Evolutionary conservation across 2,888 invertebrate genomes (phyloP), one percentile per base, ranked within the genome.

Genomic region (Drosophila neutralis): DNA sequence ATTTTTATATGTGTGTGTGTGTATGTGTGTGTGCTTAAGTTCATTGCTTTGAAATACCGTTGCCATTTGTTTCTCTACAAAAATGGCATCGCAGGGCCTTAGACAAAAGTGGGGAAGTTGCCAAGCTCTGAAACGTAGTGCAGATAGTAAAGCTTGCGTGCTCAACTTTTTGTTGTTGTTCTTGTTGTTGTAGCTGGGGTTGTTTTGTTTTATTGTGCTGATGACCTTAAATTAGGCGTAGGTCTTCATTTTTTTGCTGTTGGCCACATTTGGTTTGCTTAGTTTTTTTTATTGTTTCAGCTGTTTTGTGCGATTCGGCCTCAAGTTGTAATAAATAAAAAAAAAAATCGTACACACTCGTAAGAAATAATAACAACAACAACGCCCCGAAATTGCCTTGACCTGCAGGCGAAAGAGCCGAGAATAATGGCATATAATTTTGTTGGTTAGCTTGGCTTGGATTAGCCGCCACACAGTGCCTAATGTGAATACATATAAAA

Each of bases 141-240:
- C 70, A 62, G 73, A 60, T 70, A 83, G 82, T 82, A 76, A 87
- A 89, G 74, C 84, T 75, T 76, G 69, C 76, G 76, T 74, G 77
- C 59, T 85, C 56, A 82, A 82, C 82, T 78, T 84, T 64, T 54
- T 80, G 21, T 33, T 80, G 35, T 33, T 45, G 21, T 69, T 73
- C 54, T 73, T 76, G 29, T 57, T 66, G 65, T 70, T 66, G 65
- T 70, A 53, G 69, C 45, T 73, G 64, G 69, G 59, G 72, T 75
- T 78, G 84, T 73, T 87, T 83, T 78, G 69, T 83, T 90, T 91
- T 88, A 90, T 86, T 89, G 83, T 89, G 91, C 82, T 90, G 91
- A 85, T 89, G 91, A 91, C 91, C 91, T 91, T 90, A 91, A 90
- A 87, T 87, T 87, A 86, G 82, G 78, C 86, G 86, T 78, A 78